Percentiles rank a stretch among this genome's conserved stretches.
These are phyloP conservation scores for Amazona guildingii DNA, from an alignment of 2,113 vertebrate genomes.

Conservation along the genomic window DNA sequence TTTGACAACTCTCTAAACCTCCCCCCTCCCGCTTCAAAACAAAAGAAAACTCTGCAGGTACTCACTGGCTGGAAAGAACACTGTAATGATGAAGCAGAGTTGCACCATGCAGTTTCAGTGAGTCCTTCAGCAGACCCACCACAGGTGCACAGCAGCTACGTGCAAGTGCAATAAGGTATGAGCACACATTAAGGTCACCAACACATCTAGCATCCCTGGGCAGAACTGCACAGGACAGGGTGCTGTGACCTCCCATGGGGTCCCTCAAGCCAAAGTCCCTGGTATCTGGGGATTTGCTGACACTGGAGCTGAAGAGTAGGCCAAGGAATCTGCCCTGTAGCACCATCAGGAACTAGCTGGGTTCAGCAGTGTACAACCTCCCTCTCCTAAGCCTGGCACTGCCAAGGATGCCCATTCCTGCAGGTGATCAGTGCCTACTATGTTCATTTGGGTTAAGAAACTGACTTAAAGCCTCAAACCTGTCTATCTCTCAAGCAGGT, in stretches of 20 bases:
- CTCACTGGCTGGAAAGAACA: background rate
- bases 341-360: background rate
- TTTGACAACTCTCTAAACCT: background rate
- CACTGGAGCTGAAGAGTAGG: background rate
- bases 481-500: background rate
- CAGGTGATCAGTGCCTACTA: background rate
- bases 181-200: accelerated
- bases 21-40: background rate
- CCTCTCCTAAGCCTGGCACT: background rate
- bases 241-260: background rate
- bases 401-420: background rate
- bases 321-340: background rate
- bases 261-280: background rate
- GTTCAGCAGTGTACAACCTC: background rate
- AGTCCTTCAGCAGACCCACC: background rate
- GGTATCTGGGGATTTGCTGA: background rate
- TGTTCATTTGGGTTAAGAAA: background rate
- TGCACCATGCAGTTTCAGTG: accelerated
- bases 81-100: background rate
- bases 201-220: background rate
- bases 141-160: accelerated
- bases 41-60: background rate
- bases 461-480: background rate
- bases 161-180: accelerated
- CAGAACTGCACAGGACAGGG: background rate